Evolutionary conservation across 2,113 vertebrate species (phyloP), one percentile per base, ranked within the genome.

Genomic region (Semnornis frantzii): DNA sequence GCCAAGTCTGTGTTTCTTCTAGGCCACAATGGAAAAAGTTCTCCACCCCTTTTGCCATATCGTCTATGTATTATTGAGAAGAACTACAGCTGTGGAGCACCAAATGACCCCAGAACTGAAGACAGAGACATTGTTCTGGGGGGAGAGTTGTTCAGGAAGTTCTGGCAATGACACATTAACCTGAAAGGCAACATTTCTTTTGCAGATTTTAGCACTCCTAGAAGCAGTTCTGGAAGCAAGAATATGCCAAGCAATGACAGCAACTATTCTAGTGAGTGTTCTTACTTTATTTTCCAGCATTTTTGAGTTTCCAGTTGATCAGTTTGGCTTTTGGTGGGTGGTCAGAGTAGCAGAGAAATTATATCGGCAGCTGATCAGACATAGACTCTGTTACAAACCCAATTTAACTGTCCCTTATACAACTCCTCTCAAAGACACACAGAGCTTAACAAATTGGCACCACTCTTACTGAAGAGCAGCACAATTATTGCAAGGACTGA

Each of bases 211-310:
- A n/a, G 24, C 34, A 84, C 31, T 21, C 33, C 46, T 58, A 79
- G 55, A 85, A 93, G 33, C 66, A 86, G 31, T 25, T 57, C 68
- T 68, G 94, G 76, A 90, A 86, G 83, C n/a, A 23, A 85, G 33
- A 81, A 77, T 5, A 5, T 39, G 15, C 20, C 76, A 16, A 84
- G 39, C 65, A 77, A 25, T 33, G 90, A 25, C 24, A 25, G 54
- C 15, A 94, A 52, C 58, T 97, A 97, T 85, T 97, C 97, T 33
- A 97, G 97, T 98, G 89, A 98, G 97, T 98, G 6, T n/a, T 82
- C 55, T 46, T 90, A 21, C 44, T 94, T 94, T 34, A 30, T 64
- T 84, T 10, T 50, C 37, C 3, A 1, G 28, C 30, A 37, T 37
- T 85, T 84, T 62, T 46, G 16, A 75, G n/a, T 65, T 75, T 89